These are phyloP conservation scores for Drosophila pseudotakahashii DNA, from an alignment of 2,888 invertebrate genomes.

Conservation along the genomic window DNA sequence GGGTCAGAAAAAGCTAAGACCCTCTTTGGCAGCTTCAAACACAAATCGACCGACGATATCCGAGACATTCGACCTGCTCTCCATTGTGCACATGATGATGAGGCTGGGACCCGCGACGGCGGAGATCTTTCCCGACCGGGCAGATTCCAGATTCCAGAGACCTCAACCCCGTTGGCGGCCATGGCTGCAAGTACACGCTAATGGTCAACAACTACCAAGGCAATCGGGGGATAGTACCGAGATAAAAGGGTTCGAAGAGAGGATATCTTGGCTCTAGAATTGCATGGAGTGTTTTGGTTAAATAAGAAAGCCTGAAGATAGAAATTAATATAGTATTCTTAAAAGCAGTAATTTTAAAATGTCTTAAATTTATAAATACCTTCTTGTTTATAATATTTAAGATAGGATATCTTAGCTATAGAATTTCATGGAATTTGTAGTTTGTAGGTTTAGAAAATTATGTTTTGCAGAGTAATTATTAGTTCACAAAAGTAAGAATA, in stretches of 20 bases:
- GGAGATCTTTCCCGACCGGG: conserved; percentile 7
- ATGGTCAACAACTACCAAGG: conserved; percentile 67
- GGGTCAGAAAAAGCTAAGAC: conserved; percentile 27
- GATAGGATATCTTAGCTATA: too few species aligned
- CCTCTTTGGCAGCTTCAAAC: conserved; percentile 50
- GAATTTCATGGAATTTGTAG: too few species aligned
- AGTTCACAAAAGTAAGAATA: too few species aligned
- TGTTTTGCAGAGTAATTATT: too few species aligned
- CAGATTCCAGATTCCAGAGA: conserved; percentile 32
- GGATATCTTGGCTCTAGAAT: background rate
- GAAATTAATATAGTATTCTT: too few species aligned
- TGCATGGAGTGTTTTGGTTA: background rate
- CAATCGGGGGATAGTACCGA: background rate
- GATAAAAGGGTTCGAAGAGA: conserved; percentile 1
- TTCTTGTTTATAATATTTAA: too few species aligned
- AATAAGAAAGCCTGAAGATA: too few species aligned
- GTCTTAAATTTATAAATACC: too few species aligned
- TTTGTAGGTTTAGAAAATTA: too few species aligned
- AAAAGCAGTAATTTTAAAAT: too few species aligned
- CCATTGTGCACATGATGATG: conserved; percentile 80
- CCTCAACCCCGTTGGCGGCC: conserved; percentile 73
- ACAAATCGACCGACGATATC: conserved; percentile 44
- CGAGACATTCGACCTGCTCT: conserved; percentile 72
- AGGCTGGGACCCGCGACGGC: conserved; percentile 51
- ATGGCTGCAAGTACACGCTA: conserved; percentile 66